Evolutionary conservation across 1,140 invertebrate genomes (phyloP), one percentile per base, ranked within the genome.

Genomic region (Polyergus mexicanus): DNA sequence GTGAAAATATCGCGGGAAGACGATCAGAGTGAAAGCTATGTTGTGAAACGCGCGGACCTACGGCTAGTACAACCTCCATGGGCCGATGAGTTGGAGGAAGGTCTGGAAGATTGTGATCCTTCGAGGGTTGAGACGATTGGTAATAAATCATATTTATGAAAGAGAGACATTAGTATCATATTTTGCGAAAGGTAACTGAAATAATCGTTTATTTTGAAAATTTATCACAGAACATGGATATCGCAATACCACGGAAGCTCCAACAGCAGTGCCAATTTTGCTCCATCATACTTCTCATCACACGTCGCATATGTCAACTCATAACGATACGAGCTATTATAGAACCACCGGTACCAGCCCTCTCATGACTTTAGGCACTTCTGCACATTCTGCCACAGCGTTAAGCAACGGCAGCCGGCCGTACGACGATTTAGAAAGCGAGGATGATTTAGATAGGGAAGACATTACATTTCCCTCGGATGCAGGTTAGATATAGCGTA

Each of bases 11-110:
- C 95, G 5, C 94, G 94, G 72, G 94, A 95, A 25, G 93, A 93
- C 28, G 94, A 94, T 87, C 92, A 91, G 92, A 94, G 89, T 95
- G 93, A 93, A 32, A 93, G 95, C 89, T 94, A 94, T 84, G 96
- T 97, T 87, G 97, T 98, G 69, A 97, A 97, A 90, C 96, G 99
- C 44, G 98, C 98, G 1, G 98, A 99, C 93, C 94, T 99, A 54
- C 96, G 99, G n/a, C 96, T 99, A 2, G 94, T 99, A 75, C 96
- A 98, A 92, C 98, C 98, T 16, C 99, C 99, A 0, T 99, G 99
- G 99, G 98, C 97, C 95, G 98, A 99, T 91, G 99, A 99, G 94
- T 94, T 99, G 62, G 98, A 98, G 91, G 97, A 98, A 71, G 93
- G 91, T 13, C 72, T 94, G 85, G 93, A 94, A 74, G 93, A 94